Evolutionary conservation across 2,797 vertebrate genomes (phyloP).

Genomic region (Phoebastria nigripes): DNA sequence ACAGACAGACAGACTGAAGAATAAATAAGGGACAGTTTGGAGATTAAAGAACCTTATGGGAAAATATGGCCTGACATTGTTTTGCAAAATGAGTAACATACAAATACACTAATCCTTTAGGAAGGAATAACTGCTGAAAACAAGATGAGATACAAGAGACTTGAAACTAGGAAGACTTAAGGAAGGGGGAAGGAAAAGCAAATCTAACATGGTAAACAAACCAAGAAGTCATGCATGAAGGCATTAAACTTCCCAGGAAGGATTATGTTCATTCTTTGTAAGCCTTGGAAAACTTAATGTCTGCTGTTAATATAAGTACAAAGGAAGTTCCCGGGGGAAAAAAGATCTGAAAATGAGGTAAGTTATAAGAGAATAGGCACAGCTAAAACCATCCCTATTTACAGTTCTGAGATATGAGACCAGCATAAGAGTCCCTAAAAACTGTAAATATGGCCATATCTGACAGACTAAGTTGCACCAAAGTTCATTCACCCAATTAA

Average conservation of each 20-base stretch:
- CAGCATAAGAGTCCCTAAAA: not conserved
- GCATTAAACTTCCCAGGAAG: not conserved
- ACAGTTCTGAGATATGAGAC: not conserved
- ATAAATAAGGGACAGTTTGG: not conserved
- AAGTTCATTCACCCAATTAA: not conserved
- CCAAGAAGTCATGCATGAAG: rapidly evolving
- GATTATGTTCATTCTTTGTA: not conserved
- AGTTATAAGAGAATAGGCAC: not conserved
- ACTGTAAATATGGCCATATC: rapidly evolving
- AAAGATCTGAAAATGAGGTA: not conserved
- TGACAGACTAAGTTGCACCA: not conserved
- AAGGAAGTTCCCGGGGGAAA: not conserved
- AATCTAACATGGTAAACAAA: not conserved
- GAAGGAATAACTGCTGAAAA: constrained; percentile 15
- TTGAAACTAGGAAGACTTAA: not conserved
- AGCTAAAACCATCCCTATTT: not conserved
- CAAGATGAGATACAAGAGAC: not conserved
- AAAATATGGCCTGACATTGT: not conserved
- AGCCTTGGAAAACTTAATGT: not conserved
- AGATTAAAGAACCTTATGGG: not conserved
- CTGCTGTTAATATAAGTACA: not conserved
- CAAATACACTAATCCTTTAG: not conserved
- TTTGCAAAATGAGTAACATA: not conserved
- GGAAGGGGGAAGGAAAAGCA: not conserved
- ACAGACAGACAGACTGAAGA: not conserved